Conservation (phyloP, 1,140 invertebrate species). For the Drosophila funebris region DNA sequence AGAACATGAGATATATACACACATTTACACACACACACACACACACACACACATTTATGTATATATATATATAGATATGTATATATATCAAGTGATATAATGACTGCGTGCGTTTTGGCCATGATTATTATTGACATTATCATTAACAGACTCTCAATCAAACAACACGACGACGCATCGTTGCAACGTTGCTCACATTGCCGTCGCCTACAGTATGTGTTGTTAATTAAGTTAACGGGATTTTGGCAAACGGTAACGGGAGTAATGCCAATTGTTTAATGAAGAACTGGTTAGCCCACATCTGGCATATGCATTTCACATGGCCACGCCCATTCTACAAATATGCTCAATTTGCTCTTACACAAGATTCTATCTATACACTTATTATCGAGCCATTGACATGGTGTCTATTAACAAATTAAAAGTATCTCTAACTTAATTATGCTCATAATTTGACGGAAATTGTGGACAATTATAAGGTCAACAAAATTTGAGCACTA, state of each 20-base stretch:
- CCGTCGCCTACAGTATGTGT: neutral
- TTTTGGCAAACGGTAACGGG: too few relatives aligned
- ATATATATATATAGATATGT: neutral
- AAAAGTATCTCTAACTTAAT: neutral
- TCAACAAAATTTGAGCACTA: too few relatives aligned
- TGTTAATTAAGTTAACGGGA: neutral
- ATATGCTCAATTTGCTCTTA: too few relatives aligned
- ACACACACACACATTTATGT: neutral
- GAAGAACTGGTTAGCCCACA: neutral
- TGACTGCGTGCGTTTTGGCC: neutral
- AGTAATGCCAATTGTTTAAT: neutral
- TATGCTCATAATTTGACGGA: neutral
- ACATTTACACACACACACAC: neutral
- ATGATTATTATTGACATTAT: neutral
- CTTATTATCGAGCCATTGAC: neutral
- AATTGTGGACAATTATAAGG: neutral
- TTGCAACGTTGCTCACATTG: neutral
- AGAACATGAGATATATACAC: neutral
- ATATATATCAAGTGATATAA: conserved; percentile 4
- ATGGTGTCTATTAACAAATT: neutral
- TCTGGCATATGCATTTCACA: too few relatives aligned
- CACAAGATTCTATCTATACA: too few relatives aligned
- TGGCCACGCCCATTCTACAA: too few relatives aligned
- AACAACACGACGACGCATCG: too few relatives aligned
- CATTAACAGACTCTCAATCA: neutral